phyloP scores from a whole-genome alignment of 2,113 vertebrate species.

The Dolichallabes microphthalmus region DNA sequence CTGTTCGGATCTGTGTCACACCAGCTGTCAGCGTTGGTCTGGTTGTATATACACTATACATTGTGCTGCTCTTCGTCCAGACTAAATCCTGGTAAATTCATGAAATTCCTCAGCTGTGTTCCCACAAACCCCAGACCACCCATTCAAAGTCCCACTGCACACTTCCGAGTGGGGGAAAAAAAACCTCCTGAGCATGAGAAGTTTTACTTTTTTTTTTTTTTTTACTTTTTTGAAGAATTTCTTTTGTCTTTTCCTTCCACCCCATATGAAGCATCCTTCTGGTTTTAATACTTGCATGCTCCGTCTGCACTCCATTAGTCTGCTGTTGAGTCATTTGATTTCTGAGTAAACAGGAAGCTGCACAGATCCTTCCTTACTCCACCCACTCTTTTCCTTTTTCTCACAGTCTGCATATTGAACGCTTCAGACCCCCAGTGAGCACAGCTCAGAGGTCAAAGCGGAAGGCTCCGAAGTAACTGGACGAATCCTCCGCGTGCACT shows the following conservation, averaged over 20 bases:
- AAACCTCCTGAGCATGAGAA: background rate
- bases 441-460: slow-evolving; percentile 65
- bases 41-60: slow-evolving; percentile 9
- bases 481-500: slow-evolving; percentile 58
- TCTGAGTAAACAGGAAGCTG: slow-evolving; percentile 43
- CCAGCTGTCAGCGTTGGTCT: slow-evolving; percentile 22
- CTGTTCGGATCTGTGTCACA: background rate
- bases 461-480: slow-evolving; percentile 75
- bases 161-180: background rate
- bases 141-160: background rate
- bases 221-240: background rate
- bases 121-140: slow-evolving; percentile 9
- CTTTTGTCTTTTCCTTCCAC: background rate
- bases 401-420: slow-evolving; percentile 15
- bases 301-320: background rate
- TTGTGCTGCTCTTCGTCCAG: background rate
- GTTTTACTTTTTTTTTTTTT: background rate
- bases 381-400: slow-evolving; percentile 14
- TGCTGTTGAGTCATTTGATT: slow-evolving; percentile 21
- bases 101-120: slow-evolving; percentile 30
- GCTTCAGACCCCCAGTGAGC: slow-evolving; percentile 9
- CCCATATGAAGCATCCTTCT: background rate
- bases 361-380: slow-evolving; percentile 13
- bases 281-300: background rate
- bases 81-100: slow-evolving; percentile 18